Conservation (phyloP, 2,113 vertebrate genomes). For the Chamaetylas fuelleborni region DNA sequence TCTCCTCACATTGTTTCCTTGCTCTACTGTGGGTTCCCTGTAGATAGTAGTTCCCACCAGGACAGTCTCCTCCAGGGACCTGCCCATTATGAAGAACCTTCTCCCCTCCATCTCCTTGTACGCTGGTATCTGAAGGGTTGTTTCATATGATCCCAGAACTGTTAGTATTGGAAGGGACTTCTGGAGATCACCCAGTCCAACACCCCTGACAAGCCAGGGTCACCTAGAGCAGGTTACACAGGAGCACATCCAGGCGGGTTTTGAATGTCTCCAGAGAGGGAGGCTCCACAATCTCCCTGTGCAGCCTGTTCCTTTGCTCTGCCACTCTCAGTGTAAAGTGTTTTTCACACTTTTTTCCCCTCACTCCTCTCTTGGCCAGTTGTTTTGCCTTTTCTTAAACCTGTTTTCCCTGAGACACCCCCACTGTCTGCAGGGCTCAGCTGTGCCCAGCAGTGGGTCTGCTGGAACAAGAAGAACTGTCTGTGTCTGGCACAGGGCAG, state of each 20-base stretch:
- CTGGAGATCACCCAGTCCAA: not conserved
- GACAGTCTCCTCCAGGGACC: not conserved
- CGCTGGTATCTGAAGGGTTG: not conserved
- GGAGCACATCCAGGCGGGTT: not conserved
- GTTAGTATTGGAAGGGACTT: not conserved
- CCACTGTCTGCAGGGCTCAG: not conserved
- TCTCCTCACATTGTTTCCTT: not conserved
- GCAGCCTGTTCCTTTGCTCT: not conserved
- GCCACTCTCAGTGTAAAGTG: not conserved
- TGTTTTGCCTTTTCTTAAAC: not conserved
- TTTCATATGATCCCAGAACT: not conserved
- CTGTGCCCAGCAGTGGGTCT: accelerated
- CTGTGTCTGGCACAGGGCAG: accelerated
- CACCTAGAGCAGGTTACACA: not conserved
- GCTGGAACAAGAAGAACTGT: accelerated
- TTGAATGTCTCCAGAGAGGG: not conserved
- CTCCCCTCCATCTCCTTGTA: not conserved
- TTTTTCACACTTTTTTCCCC: not conserved
- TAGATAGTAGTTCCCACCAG: not conserved
- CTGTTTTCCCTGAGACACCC: accelerated
- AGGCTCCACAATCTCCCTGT: not conserved
- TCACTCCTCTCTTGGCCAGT: accelerated
- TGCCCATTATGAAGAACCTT: not conserved
- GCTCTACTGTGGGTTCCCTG: not conserved
- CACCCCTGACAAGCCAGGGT: not conserved